Conservation (phyloP, 2,888 invertebrate genomes). For the Drosophila nigricruria region DNA sequence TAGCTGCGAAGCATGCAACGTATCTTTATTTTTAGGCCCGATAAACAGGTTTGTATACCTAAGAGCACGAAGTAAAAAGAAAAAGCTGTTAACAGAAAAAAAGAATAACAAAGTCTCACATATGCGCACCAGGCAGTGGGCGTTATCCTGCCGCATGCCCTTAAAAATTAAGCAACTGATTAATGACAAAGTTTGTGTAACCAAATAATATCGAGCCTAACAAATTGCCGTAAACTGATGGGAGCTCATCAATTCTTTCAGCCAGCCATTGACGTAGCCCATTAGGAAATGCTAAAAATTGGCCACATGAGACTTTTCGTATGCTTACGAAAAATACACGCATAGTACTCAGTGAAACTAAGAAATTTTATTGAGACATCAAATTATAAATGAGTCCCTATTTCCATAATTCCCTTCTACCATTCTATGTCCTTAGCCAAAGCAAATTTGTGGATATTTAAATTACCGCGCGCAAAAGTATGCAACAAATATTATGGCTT, state of each 20-base stretch:
- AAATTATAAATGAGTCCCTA: background rate
- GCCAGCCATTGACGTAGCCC: background rate
- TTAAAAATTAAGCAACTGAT: slow-evolving; percentile 76
- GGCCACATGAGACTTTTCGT: background rate
- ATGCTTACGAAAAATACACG: background rate
- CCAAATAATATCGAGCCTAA: slow-evolving; percentile 69
- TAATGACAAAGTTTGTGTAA: slow-evolving; percentile 69
- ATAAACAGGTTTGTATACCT: slow-evolving; percentile 43
- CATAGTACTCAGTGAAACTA: too few species aligned
- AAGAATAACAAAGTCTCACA: slow-evolving; percentile 11
- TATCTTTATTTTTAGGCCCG: slow-evolving; percentile 57
- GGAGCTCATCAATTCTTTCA: slow-evolving; percentile 61
- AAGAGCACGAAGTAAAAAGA: slow-evolving; percentile 30
- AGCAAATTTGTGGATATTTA: background rate
- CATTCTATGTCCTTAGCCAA: background rate
- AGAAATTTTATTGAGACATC: background rate
- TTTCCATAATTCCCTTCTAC: background rate
- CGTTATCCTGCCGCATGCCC: slow-evolving; percentile 46
- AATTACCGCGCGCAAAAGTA: background rate
- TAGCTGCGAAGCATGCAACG: slow-evolving; percentile 43
- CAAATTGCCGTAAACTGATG: slow-evolving; percentile 61
- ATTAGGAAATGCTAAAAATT: background rate
- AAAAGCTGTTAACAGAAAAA: slow-evolving; percentile 16
- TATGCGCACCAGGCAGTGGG: slow-evolving; percentile 13
- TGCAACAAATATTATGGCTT: background rate